A percentile compares a stretch with the other conserved stretches of the same genome.
Evolutionary conservation across 2,888 invertebrate genomes (phyloP).

Genomic region (Yponomeuta cagnagella): DNA sequence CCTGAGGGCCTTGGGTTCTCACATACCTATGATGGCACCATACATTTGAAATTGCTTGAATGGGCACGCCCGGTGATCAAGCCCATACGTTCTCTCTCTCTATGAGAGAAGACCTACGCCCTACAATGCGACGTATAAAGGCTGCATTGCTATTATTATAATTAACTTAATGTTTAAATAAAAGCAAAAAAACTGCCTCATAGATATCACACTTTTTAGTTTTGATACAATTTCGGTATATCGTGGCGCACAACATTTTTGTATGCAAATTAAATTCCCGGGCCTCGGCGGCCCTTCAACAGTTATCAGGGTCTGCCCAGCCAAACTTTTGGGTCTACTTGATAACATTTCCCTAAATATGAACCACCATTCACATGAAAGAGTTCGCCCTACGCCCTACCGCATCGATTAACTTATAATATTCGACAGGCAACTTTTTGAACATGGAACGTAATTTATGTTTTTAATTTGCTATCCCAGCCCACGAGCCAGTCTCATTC

Average conservation of each 20-base stretch:
- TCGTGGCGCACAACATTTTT: conserved; percentile 61
- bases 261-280: conserved; percentile 66
- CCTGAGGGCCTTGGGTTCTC: too few relatives aligned
- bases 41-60: too few relatives aligned
- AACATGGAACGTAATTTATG: background rate
- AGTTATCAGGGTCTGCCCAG: conserved; percentile 47
- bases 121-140: too few relatives aligned
- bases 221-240: conserved; percentile 47
- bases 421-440: conserved; percentile 14
- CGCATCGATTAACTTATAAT: conserved; percentile 49
- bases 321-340: conserved; percentile 65
- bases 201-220: background rate
- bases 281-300: conserved; percentile 55
- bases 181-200: background rate
- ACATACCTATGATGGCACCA: too few relatives aligned
- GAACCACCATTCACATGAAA: conserved; percentile 10
- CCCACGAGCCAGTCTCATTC: background rate
- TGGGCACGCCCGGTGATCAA: too few relatives aligned
- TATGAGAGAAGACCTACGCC: too few relatives aligned
- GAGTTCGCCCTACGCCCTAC: conserved; percentile 19
- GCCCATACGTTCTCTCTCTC: too few relatives aligned
- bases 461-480: background rate
- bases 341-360: conserved; percentile 50
- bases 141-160: too few relatives aligned
- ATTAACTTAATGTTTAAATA: too few relatives aligned